Percentiles rank a stretch among this genome's conserved stretches.
Evolutionary conservation across 1,140 invertebrate genomes (phyloP).

Genomic region (Apis dorsata): DNA sequence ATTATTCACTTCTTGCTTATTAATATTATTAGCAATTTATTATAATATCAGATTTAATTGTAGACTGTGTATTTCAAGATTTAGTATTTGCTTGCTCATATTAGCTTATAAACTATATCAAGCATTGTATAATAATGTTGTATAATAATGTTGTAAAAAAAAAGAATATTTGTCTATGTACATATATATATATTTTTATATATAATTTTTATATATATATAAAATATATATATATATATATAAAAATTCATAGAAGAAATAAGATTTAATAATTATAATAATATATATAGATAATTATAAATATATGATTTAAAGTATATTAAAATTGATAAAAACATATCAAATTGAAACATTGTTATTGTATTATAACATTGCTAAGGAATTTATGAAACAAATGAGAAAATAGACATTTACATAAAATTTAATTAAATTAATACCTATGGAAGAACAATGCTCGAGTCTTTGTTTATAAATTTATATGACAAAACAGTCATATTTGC

Average conservation of each 20-base stretch:
- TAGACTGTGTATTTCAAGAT: conserved; percentile 43
- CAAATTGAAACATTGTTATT: conserved; percentile 1
- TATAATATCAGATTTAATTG: conserved; percentile 42
- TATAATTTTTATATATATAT: too few species aligned
- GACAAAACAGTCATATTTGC: conserved; percentile 30
- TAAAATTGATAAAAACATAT: background rate
- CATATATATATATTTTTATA: too few species aligned
- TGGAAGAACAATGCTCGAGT: conserved; percentile 49
- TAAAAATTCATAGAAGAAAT: background rate
- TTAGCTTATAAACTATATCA: conserved; percentile 37
- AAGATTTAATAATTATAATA: too few species aligned
- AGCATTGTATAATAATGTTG: conserved; percentile 40
- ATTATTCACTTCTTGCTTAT: conserved; percentile 41
- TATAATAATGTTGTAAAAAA: conserved; percentile 7
- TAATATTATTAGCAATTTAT: conserved; percentile 39
- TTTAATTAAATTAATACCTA: conserved; percentile 1
- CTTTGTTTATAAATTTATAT: conserved; percentile 23
- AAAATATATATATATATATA: background rate
- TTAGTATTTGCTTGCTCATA: conserved; percentile 37
- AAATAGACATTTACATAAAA: conserved; percentile 5
- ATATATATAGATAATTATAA: too few species aligned
- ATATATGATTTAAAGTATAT: conserved; percentile 5
- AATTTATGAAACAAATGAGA: background rate
- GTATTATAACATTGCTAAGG: background rate
- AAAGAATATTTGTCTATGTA: conserved; percentile 11